These are phyloP conservation scores for Azemiops feae DNA, from an alignment of 2,113 vertebrate species.

Conservation along the genomic window DNA sequence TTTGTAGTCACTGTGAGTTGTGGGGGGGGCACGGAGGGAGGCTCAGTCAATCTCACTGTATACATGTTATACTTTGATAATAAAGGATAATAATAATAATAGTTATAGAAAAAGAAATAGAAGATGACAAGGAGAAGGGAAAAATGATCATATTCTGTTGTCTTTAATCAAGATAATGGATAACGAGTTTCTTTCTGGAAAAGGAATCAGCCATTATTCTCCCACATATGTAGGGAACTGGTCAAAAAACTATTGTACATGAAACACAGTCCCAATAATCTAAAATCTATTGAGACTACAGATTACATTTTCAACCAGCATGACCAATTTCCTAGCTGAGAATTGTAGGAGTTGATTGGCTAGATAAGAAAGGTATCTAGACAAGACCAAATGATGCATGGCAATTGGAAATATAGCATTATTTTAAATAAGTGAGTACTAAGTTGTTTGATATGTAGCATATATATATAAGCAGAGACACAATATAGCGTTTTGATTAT, in stretches of 20 bases:
- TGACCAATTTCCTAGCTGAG: not conserved
- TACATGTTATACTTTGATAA: no score
- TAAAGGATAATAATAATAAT: no score
- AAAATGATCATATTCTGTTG: not conserved
- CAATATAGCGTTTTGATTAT: fast-evolving
- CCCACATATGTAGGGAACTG: slow-evolving; percentile 18
- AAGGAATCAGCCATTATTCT: not conserved
- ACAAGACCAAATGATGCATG: not conserved
- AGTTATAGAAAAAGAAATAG: slow-evolving; percentile 8
- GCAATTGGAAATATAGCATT: not conserved
- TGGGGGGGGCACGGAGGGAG: no score
- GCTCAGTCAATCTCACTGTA: no score
- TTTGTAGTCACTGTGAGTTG: no score
- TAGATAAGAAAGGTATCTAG: not conserved
- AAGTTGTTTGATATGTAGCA: not conserved
- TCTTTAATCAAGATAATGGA: not conserved
- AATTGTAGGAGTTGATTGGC: not conserved
- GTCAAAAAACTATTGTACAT: not conserved
- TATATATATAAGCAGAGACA: fast-evolving
- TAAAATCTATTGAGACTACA: not conserved
- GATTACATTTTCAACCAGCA: not conserved
- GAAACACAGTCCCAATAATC: not conserved
- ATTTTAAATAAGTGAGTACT: not conserved
- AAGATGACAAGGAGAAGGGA: slow-evolving; percentile 45
- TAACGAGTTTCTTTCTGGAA: slow-evolving; percentile 5